These are phyloP conservation scores for Myanophis thanlyinensis DNA, from an alignment of 2,113 vertebrate species.

Conservation along the genomic window DNA sequence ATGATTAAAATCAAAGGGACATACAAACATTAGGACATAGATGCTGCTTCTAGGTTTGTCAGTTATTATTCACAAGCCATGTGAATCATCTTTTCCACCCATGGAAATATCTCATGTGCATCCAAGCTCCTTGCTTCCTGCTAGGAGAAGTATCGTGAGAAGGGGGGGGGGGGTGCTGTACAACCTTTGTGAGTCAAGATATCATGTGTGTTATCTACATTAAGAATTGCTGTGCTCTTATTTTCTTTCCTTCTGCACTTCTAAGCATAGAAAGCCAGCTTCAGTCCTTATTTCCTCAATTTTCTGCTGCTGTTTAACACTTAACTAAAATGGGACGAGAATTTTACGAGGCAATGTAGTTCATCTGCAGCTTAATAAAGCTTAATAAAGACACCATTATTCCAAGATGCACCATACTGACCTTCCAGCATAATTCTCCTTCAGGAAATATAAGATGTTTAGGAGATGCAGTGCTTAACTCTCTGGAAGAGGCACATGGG, in stretches of 20 bases:
- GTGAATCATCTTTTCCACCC: background rate
- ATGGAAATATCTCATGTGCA: background rate
- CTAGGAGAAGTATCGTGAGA: background rate
- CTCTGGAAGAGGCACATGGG: background rate
- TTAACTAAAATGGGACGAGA: background rate
- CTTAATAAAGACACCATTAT: background rate
- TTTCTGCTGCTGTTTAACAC: background rate
- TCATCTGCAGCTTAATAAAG: background rate
- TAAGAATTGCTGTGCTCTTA: background rate
- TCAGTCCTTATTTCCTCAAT: background rate
- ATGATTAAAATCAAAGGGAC: background rate
- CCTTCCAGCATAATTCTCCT: background rate
- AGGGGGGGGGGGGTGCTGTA: background rate
- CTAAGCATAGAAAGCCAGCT: background rate
- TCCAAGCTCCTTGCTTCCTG: background rate
- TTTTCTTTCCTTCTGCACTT: background rate
- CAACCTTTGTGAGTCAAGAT: background rate
- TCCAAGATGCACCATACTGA: background rate
- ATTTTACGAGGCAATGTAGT: background rate
- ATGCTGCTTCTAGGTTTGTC: background rate
- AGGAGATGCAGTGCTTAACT: background rate
- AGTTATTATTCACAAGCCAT: background rate
- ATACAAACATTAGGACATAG: background rate
- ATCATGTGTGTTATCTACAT: background rate
- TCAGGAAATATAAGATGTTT: background rate